Evolutionary conservation across 37 sponge, comb jelly and placozoan genomes (phyloP), one percentile per base, ranked within the genome.

Genomic region (Axinella damicornis): DNA sequence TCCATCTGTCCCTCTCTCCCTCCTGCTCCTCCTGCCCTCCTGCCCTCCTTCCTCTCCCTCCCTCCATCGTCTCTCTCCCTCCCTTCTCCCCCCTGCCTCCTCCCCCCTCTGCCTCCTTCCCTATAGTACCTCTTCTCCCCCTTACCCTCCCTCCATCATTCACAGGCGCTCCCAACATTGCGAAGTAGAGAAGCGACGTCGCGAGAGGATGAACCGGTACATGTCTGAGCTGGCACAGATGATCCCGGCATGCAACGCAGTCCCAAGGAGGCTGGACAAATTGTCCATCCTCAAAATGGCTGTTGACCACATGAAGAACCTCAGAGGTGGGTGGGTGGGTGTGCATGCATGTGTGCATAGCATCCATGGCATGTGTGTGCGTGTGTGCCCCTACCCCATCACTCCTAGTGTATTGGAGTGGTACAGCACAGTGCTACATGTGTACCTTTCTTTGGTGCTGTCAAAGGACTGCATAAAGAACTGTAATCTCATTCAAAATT

Each of bases 121-220:
- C 40, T 38, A 5, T 13, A n/a, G 21, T 53, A 36, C 28, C 34
- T 33, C 69, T 22, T 30, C 46, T 9, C 46, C 9, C 46, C 4
- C 46, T 9, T 46, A 9, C 4, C 21, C 2, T 22, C n/a, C 6
- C 57, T 57, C 81, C 22, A 46, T 46, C 46, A 46, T 11, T 31
- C 24, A 0, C 67, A 79, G 85, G 73, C 79, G 80, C 11, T 90
- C 75, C 46, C 91, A 92, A 69, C 96, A 96, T 54, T 92, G 93
- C 78, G 96, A 92, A n/a, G 93, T 96, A 31, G 96, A 96, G 76
- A 96, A 96, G 86, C 41, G 91, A 33, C 71, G 96, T 18, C 38
- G 96, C 21, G 93, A 96, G 71, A 85, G 94, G 38, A 93, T 93
- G 97, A 96, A 96, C 83, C 74, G 87, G 55, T 93, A 96, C 89